Conservation (phyloP, 2,113 vertebrate genomes). For the Xyliphius kryptos region DNA sequence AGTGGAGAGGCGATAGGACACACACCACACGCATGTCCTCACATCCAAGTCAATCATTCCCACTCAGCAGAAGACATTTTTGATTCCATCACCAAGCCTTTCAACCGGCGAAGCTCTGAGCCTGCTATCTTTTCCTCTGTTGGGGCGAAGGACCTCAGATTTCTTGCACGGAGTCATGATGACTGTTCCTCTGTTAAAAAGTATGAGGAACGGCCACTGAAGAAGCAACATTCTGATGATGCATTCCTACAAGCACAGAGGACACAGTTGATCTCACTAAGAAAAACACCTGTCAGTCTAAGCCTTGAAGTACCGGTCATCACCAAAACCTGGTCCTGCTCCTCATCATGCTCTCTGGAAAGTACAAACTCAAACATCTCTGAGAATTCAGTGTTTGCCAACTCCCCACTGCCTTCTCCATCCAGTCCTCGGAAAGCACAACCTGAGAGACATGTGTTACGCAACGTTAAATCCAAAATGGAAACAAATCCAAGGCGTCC, state of each 20-base stretch:
- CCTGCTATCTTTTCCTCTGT: slow-evolving; percentile 64
- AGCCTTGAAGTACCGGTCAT: slow-evolving; percentile 36
- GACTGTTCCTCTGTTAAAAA: slow-evolving; percentile 58
- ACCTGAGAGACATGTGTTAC: slow-evolving; percentile 53
- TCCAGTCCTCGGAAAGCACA: slow-evolving; percentile 57
- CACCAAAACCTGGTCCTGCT: slow-evolving; percentile 49
- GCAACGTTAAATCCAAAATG: slow-evolving; percentile 47
- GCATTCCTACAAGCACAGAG: slow-evolving; percentile 51
- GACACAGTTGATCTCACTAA: slow-evolving; percentile 30
- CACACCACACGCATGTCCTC: neutral
- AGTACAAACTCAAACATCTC: slow-evolving; percentile 67
- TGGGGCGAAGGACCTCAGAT: slow-evolving; percentile 45
- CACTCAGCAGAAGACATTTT: slow-evolving; percentile 50
- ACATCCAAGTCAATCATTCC: slow-evolving; percentile 30
- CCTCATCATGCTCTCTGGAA: slow-evolving; percentile 72
- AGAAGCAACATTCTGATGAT: slow-evolving; percentile 68
- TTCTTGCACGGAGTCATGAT: slow-evolving; percentile 78
- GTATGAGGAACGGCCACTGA: slow-evolving; percentile 54
- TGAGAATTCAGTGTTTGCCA: slow-evolving; percentile 74
- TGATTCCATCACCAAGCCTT: slow-evolving; percentile 43
- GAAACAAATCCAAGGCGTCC: slow-evolving; percentile 49
- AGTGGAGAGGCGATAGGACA: slow-evolving; percentile 15
- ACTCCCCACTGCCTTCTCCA: slow-evolving; percentile 74
- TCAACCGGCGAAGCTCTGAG: slow-evolving; percentile 80
- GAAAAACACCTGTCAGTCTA: slow-evolving; percentile 48